phyloP scores from a whole-genome alignment of 2,113 vertebrate species.

The Euleptes europaea region DNA sequence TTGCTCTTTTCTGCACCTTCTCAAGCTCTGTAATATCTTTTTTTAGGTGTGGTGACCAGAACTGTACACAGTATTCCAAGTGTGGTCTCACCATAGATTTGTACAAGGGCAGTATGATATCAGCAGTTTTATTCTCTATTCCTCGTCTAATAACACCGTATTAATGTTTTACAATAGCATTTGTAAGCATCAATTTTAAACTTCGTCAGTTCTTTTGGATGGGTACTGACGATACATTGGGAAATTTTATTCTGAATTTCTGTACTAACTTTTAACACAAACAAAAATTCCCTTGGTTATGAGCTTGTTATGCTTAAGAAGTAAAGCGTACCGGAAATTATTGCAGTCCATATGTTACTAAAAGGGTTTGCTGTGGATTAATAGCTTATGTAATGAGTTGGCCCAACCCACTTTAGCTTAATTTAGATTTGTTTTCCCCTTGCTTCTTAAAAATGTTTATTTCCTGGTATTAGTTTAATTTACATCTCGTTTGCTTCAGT shows the following conservation, averaged over 20 bases:
- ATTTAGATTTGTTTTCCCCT: conserved; percentile 38
- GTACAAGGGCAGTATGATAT: too few relatives aligned
- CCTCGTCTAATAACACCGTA: too few relatives aligned
- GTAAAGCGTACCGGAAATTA: conserved; percentile 45
- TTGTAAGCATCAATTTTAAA: background rate
- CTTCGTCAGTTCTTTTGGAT: background rate
- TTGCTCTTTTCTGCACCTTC: too few relatives aligned
- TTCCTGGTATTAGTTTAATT: conserved; percentile 48
- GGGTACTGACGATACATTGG: background rate
- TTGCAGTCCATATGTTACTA: conserved; percentile 57
- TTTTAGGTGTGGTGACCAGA: too few relatives aligned
- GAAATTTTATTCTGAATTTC: conserved; percentile 6
- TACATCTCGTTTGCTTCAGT: conserved; percentile 35
- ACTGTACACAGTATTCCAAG: too few relatives aligned
- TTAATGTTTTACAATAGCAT: background rate
- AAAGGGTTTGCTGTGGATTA: conserved; percentile 59
- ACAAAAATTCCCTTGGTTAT: conserved; percentile 31
- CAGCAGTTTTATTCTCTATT: too few relatives aligned
- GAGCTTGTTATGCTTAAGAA: conserved; percentile 47
- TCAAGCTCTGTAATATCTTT: too few relatives aligned
- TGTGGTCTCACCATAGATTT: too few relatives aligned
- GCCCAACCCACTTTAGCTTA: conserved; percentile 51
- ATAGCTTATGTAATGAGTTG: conserved; percentile 40
- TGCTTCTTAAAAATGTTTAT: conserved; percentile 2
- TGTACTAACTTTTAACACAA: conserved; percentile 24